phyloP scores from a whole-genome alignment of 2,888 invertebrate species.

The Falcaria lacertinaria region DNA sequence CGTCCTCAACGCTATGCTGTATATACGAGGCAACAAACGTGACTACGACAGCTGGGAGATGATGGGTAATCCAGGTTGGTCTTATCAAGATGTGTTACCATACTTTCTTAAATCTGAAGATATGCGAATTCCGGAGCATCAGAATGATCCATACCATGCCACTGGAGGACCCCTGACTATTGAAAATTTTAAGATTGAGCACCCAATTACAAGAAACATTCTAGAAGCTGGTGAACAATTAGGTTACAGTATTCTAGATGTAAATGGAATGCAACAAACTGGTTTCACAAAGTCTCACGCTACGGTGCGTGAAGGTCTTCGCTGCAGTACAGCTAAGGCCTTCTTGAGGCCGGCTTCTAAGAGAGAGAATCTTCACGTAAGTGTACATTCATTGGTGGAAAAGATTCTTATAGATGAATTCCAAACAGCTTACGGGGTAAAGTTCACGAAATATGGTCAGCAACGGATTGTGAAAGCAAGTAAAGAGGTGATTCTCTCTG shows the following conservation, averaged over 20 bases:
- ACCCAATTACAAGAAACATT: slow-evolving; percentile 84
- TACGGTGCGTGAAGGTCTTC: slow-evolving; percentile 86
- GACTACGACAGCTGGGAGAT: slow-evolving; percentile 93
- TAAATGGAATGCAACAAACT: slow-evolving; percentile 88
- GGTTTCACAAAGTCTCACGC: slow-evolving; percentile 89
- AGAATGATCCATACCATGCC: slow-evolving; percentile 82
- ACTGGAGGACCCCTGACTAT: slow-evolving; percentile 86
- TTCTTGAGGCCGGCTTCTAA: slow-evolving; percentile 84
- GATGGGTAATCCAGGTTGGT: slow-evolving; percentile 89
- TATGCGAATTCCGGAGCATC: slow-evolving; percentile 82
- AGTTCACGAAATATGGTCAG: slow-evolving; percentile 80
- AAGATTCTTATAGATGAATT: slow-evolving; percentile 82
- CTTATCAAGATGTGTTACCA: slow-evolving; percentile 84
- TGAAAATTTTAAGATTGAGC: slow-evolving; percentile 85
- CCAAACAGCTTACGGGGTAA: slow-evolving; percentile 83
- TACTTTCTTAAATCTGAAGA: slow-evolving; percentile 91
- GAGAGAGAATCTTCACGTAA: slow-evolving; percentile 86
- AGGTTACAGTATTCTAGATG: slow-evolving; percentile 84
- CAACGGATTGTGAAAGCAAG: slow-evolving; percentile 79
- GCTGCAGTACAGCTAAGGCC: slow-evolving; percentile 92
- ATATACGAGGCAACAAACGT: slow-evolving; percentile 88
- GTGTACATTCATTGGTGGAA: slow-evolving; percentile 83
- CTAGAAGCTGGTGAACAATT: slow-evolving; percentile 84
- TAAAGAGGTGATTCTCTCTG: slow-evolving; percentile 91
- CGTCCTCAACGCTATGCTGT: slow-evolving; percentile 93